These are phyloP conservation scores for Dorcus parallelipipedus DNA, from an alignment of 2,888 invertebrate species.

Conservation along the genomic window DNA sequence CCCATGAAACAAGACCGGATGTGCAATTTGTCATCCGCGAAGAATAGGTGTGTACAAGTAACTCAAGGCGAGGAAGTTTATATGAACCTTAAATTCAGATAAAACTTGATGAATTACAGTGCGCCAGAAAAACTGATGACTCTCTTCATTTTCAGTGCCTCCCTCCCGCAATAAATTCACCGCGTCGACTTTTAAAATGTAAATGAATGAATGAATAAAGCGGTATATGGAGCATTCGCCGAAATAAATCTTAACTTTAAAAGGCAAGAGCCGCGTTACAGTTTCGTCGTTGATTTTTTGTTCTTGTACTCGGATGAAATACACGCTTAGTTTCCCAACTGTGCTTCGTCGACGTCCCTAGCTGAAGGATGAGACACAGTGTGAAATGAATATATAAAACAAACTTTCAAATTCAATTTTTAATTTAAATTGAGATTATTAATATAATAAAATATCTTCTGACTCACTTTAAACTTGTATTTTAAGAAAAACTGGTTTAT, in stretches of 20 bases:
- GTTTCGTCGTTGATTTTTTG: background rate
- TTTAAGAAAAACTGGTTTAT: too few relatives aligned
- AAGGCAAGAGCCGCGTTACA: background rate
- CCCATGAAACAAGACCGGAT: conserved; percentile 15
- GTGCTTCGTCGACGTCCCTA: too few relatives aligned
- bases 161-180: background rate
- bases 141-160: conserved; percentile 1
- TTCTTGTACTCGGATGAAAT: background rate
- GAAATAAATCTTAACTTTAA: conserved; percentile 2
- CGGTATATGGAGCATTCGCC: background rate
- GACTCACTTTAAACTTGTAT: too few relatives aligned
- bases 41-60: conserved; percentile 8
- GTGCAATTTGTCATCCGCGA: conserved; percentile 17
- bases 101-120: background rate
- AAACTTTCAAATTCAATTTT: too few relatives aligned
- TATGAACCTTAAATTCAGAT: conserved; percentile 1
- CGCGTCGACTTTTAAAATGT: conserved; percentile 1
- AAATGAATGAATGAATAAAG: conserved; percentile 3
- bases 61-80: conserved; percentile 1
- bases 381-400: too few relatives aligned
- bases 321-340: background rate
- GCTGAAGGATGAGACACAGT: too few relatives aligned
- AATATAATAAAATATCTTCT: too few relatives aligned
- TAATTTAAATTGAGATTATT: too few relatives aligned
- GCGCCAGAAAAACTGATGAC: conserved; percentile 1